Conservation (phyloP, 1,140 invertebrate genomes). For the Andricus grossulariae region DNA sequence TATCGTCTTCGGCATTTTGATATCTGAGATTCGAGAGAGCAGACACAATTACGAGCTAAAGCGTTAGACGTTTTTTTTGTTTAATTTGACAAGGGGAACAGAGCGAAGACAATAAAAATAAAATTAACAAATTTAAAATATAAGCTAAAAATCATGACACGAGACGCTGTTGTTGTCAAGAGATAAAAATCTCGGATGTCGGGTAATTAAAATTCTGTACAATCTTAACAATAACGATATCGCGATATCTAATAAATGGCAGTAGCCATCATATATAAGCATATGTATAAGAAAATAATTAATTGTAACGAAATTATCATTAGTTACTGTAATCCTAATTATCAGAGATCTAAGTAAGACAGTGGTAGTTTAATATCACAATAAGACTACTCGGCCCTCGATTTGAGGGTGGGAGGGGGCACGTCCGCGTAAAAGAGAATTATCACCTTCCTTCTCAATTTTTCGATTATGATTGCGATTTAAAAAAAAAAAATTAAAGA, state of each 20-base stretch:
- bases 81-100: conserved; percentile 1
- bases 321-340: conserved; percentile 68
- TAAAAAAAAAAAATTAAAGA: neutral
- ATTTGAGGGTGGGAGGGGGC: conserved; percentile 22
- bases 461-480: neutral
- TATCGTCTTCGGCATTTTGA: too few species aligned
- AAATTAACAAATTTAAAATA: conserved; percentile 28
- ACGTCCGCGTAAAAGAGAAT: conserved; percentile 5
- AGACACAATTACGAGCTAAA: too few species aligned
- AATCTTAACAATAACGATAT: conserved; percentile 32
- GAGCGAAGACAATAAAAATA: neutral
- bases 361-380: conserved; percentile 77
- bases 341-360: conserved; percentile 76
- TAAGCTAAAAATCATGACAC: conserved; percentile 27
- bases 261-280: conserved; percentile 48
- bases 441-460: neutral
- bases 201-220: conserved; percentile 38
- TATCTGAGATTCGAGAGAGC: too few species aligned
- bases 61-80: neutral
- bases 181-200: conserved; percentile 15
- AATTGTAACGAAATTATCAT: conserved; percentile 55
- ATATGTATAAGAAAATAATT: conserved; percentile 45
- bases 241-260: conserved; percentile 41
- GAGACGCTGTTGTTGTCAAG: neutral
- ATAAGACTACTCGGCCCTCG: conserved; percentile 77